Conservation (phyloP, 2,888 invertebrate species). For the Campoletis raptor region DNA sequence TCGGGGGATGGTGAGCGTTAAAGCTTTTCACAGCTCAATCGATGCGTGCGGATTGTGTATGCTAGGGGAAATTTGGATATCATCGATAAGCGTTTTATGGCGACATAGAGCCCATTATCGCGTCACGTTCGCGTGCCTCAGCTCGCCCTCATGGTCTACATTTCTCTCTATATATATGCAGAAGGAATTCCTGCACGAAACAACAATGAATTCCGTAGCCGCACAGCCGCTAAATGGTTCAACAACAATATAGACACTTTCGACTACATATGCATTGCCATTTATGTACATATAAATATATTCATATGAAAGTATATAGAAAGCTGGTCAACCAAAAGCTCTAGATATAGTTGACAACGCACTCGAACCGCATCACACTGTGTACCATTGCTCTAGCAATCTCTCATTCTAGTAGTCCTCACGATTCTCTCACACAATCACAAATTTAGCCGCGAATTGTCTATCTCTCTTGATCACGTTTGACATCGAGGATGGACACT, state of each 20-base stretch:
- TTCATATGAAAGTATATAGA: conserved; percentile 3
- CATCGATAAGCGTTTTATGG: conserved; percentile 64
- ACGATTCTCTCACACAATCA: conserved; percentile 4
- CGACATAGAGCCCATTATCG: conserved; percentile 58
- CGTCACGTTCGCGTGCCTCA: conserved; percentile 57
- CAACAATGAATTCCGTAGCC: conserved; percentile 65
- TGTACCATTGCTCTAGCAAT: conserved; percentile 34
- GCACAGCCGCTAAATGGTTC: conserved; percentile 64
- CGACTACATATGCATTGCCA: not conserved
- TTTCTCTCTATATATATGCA: not conserved
- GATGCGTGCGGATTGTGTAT: conserved; percentile 26
- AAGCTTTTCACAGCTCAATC: conserved; percentile 60
- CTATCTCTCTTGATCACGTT: conserved; percentile 40
- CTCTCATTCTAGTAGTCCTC: conserved; percentile 2
- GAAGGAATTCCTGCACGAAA: conserved; percentile 59
- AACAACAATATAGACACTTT: conserved; percentile 45
- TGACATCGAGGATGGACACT: conserved; percentile 51
- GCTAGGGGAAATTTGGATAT: conserved; percentile 64
- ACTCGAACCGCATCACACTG: not conserved
- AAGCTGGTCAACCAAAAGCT: conserved; percentile 46
- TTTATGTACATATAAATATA: conserved; percentile 3
- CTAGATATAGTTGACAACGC: conserved; percentile 20
- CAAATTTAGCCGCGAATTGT: conserved; percentile 41
- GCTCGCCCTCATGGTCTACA: conserved; percentile 16
- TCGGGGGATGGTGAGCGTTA: conserved; percentile 12